These are phyloP conservation scores for Sebastes flavidus DNA, from an alignment of 2,797 vertebrate genomes.

Conservation along the genomic window DNA sequence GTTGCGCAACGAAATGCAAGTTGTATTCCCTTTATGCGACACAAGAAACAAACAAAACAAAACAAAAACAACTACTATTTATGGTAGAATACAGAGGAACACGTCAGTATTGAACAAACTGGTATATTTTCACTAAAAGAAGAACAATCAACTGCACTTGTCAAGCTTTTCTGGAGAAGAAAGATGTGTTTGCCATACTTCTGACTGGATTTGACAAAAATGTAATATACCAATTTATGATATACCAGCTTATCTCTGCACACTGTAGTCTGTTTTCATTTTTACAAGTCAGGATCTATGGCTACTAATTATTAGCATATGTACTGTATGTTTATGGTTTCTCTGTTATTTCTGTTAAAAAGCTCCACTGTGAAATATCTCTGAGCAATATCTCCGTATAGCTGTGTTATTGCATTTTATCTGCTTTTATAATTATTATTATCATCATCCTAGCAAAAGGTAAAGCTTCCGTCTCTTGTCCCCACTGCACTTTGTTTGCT, in stretches of 20 bases:
- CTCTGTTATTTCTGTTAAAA: constrained; percentile 1
- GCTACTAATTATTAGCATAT: not conserved
- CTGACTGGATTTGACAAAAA: not conserved
- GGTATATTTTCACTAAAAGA: not conserved
- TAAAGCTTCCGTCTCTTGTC: not conserved
- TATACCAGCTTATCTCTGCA: not conserved
- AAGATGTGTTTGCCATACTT: not conserved
- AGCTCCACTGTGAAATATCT: not conserved
- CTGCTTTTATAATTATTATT: constrained; percentile 8
- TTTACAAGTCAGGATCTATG: not conserved
- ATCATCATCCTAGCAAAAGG: not conserved
- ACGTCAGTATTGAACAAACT: not conserved
- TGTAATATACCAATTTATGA: not conserved
- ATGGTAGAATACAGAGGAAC: not conserved
- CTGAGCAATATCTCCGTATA: not conserved
- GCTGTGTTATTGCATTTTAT: not conserved
- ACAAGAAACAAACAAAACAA: not conserved
- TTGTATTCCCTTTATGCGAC: not conserved
- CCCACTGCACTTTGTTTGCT: constrained; percentile 5
- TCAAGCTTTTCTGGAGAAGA: not conserved
- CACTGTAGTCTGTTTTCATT: no score
- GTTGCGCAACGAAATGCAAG: not conserved
- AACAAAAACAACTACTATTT: not conserved
- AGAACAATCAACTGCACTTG: not conserved
- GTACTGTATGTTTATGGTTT: not conserved